Evolutionary conservation across 2,888 invertebrate species (phyloP).

Genomic region (Stenurella melanura): DNA sequence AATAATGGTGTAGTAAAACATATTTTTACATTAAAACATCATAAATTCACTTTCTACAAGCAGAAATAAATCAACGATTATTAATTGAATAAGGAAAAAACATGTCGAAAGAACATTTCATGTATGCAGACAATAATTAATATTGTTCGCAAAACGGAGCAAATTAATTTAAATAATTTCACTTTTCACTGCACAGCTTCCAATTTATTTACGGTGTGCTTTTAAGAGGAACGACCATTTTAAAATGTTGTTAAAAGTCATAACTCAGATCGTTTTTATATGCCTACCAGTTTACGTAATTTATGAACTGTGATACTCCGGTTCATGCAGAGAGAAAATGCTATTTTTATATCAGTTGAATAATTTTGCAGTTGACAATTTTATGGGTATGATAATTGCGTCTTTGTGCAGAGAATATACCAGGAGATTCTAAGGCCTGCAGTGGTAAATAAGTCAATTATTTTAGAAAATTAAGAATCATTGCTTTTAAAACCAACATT

Average conservation of each 20-base stretch:
- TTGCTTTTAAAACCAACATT: too few relatives aligned
- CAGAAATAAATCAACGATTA: background rate
- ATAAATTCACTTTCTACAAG: background rate
- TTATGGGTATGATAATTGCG: too few relatives aligned
- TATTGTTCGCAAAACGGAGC: background rate
- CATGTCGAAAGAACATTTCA: background rate
- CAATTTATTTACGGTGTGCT: background rate
- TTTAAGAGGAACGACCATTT: background rate
- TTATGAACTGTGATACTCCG: background rate
- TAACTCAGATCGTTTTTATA: background rate
- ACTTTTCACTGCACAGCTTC: constrained; percentile 5
- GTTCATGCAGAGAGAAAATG: background rate
- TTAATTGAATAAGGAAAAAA: background rate
- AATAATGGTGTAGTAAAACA: too few relatives aligned
- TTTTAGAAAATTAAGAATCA: too few relatives aligned
- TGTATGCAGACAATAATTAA: constrained; percentile 20
- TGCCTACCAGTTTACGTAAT: background rate
- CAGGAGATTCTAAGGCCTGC: too few relatives aligned
- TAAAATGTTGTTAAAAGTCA: background rate
- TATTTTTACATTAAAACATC: background rate
- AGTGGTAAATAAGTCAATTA: too few relatives aligned
- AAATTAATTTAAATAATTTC: constrained; percentile 25
- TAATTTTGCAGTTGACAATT: too few relatives aligned
- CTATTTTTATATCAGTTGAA: too few relatives aligned
- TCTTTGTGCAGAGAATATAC: too few relatives aligned